These are phyloP conservation scores for Cyprinodon diabolis DNA, from an alignment of 2,797 vertebrate species.

Conservation along the genomic window DNA sequence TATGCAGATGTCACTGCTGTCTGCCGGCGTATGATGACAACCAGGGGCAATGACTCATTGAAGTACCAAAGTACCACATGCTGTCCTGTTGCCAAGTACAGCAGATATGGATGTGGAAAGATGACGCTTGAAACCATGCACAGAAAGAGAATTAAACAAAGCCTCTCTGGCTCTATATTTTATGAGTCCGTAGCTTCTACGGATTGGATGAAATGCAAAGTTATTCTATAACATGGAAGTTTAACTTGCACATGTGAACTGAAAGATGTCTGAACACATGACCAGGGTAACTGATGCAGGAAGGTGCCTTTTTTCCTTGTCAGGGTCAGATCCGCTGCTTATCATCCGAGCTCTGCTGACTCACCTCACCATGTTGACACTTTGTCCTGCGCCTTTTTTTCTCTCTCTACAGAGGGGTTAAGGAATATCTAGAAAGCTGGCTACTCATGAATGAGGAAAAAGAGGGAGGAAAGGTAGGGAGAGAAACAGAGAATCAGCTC, in stretches of 20 bases:
- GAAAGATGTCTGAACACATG: conserved; percentile 42
- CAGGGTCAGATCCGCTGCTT: conserved; percentile 54
- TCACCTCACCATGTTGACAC: conserved; percentile 60
- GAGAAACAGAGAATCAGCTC: conserved; percentile 43
- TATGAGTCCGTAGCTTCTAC: neutral
- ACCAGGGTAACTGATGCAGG: conserved; percentile 32
- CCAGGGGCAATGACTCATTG: conserved; percentile 56
- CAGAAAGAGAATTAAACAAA: conserved; percentile 25
- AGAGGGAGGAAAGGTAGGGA: conserved; percentile 34
- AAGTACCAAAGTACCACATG: conserved; percentile 57
- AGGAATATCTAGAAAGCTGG: conserved; percentile 41
- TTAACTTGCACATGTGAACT: conserved; percentile 17
- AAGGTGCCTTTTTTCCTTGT: conserved; percentile 56
- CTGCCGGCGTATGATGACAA: conserved; percentile 64
- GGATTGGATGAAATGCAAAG: conserved; percentile 1
- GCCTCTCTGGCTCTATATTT: neutral
- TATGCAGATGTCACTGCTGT: conserved; percentile 69
- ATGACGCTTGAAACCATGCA: conserved; percentile 11
- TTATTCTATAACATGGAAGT: neutral
- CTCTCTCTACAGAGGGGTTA: conserved; percentile 20
- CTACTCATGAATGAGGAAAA: conserved; percentile 36
- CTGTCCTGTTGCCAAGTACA: conserved; percentile 47
- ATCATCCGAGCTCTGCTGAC: conserved; percentile 72
- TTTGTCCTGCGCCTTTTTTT: conserved; percentile 28
- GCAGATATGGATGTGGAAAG: conserved; percentile 43